These are phyloP conservation scores for Typhlomys cinereus DNA, from an alignment of 2,113 vertebrate genomes.

Conservation along the genomic window DNA sequence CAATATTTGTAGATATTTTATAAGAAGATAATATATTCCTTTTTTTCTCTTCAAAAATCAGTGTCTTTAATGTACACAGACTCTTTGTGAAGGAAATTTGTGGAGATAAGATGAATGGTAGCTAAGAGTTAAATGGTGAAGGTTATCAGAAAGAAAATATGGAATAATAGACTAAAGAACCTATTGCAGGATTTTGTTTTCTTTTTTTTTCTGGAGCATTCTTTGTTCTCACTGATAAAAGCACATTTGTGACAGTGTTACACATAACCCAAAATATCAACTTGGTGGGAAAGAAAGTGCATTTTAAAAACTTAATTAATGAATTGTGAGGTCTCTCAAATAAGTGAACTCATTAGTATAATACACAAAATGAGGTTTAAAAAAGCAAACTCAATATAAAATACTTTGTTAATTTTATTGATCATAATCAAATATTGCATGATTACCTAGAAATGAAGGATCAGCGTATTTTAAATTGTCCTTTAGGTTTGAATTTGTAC, in stretches of 20 bases:
- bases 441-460: slow-evolving; percentile 30
- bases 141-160: slow-evolving; percentile 87
- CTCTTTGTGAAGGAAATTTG: slow-evolving; percentile 81
- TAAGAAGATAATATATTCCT: slow-evolving; percentile 57
- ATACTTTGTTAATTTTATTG: not conserved
- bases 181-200: slow-evolving; percentile 70
- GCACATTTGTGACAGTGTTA: not conserved
- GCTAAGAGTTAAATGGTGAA: slow-evolving; percentile 74
- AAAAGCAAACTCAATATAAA: slow-evolving; percentile 15
- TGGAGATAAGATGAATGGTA: slow-evolving; percentile 79
- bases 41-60: slow-evolving; percentile 64
- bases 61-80: slow-evolving; percentile 68
- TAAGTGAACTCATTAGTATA: not conserved
- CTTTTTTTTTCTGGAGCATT: slow-evolving; percentile 54
- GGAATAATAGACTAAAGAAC: slow-evolving; percentile 82
- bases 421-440: not conserved
- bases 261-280: slow-evolving; percentile 36
- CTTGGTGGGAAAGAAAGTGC: not conserved
- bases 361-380: not conserved
- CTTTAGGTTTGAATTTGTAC: no score
- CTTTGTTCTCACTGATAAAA: slow-evolving; percentile 70
- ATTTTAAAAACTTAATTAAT: not conserved
- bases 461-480: not conserved
- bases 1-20: slow-evolving; percentile 64
- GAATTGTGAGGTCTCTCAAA: not conserved